Evolutionary conservation across 2,113 vertebrate genomes (phyloP).

Genomic region (Hyaena hyaena): DNA sequence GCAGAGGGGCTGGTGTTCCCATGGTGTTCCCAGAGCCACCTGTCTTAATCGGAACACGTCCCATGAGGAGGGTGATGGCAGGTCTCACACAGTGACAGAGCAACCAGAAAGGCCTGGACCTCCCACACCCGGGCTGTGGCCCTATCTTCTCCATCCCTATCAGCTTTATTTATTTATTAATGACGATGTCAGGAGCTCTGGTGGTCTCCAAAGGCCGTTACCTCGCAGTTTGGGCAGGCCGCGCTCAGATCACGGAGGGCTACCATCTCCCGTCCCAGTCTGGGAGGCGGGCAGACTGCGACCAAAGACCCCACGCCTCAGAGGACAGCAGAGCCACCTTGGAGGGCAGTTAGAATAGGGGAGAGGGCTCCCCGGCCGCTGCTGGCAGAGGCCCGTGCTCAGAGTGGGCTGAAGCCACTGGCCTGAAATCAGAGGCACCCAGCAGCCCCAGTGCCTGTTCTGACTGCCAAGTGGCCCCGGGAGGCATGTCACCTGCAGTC

Average conservation of each 20-base stretch:
- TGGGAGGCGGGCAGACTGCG: neutral
- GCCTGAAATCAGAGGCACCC: neutral
- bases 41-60: neutral
- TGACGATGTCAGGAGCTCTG: rapidly evolving
- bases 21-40: neutral
- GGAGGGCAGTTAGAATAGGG: too few relatives aligned
- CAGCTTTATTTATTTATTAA: neutral
- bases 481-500: neutral
- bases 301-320: neutral
- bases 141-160: neutral
- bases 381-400: neutral
- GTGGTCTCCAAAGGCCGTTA: neutral
- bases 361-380: neutral
- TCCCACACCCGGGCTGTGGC: neutral
- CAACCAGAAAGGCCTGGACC: neutral
- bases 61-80: rapidly evolving
- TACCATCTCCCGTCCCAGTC: neutral
- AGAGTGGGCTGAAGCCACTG: neutral
- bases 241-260: rapidly evolving
- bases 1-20: neutral
- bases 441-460: neutral
- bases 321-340: rapidly evolving
- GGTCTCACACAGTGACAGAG: neutral
- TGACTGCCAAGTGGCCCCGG: neutral
- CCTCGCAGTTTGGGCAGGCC: too few relatives aligned